phyloP scores from a whole-genome alignment of 2,797 vertebrate species.

The Odontamblyopus rebecca region DNA sequence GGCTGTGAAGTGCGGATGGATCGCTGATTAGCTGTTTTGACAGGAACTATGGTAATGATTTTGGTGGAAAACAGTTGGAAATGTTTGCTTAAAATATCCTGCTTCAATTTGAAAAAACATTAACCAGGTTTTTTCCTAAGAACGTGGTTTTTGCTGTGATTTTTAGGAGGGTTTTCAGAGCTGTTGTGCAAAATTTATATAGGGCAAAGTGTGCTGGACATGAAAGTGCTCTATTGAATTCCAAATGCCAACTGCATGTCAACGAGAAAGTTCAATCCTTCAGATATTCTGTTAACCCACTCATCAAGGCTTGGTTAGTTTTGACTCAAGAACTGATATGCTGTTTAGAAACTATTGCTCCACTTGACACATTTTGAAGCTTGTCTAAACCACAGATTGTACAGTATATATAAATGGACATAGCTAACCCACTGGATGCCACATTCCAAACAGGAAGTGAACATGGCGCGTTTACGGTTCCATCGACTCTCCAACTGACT shows the following conservation, averaged over 20 bases:
- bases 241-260: neutral
- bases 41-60: constrained; percentile 30
- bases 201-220: neutral
- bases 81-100: constrained; percentile 13
- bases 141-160: neutral
- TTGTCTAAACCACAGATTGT: no score
- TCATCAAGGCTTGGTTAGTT: no score
- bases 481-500: no score
- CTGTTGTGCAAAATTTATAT: neutral
- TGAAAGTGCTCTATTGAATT: neutral
- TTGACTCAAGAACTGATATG: no score
- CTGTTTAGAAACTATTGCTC: no score
- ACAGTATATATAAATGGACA: no score
- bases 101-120: constrained; percentile 15
- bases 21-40: constrained; percentile 37
- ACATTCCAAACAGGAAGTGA: no score
- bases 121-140: neutral
- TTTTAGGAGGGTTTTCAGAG: neutral
- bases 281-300: no score
- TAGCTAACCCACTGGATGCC: no score
- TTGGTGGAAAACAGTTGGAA: constrained; percentile 8
- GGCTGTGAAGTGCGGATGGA: constrained; percentile 22
- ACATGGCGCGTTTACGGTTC: no score
- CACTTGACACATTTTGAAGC: no score
- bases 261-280: no score